These are phyloP conservation scores for Cebus imitator DNA, from an alignment of 2,113 vertebrate genomes.

Conservation along the genomic window DNA sequence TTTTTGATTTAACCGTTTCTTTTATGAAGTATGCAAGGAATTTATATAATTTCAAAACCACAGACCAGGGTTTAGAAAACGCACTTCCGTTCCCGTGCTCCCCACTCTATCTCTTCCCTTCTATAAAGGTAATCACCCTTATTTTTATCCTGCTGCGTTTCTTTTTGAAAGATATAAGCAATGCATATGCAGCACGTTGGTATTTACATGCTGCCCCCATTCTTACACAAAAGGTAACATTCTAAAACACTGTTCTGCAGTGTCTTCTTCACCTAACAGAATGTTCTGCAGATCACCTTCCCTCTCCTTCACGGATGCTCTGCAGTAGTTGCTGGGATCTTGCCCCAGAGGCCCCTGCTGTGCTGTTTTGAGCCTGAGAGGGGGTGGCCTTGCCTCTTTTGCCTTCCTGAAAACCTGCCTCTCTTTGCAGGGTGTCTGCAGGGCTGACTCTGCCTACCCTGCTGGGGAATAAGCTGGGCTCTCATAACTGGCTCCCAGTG, in stretches of 20 bases:
- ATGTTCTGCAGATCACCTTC: background rate
- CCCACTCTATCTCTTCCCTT: background rate
- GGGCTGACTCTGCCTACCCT: background rate
- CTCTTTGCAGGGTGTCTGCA: background rate
- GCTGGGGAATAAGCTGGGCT: background rate
- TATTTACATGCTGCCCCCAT: background rate
- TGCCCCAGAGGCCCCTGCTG: background rate
- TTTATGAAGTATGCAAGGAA: background rate
- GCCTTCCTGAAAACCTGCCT: background rate
- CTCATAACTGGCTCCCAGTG: background rate
- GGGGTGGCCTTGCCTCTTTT: background rate
- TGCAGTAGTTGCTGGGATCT: background rate
- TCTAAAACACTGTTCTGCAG: background rate
- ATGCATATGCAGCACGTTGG: background rate
- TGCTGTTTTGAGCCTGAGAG: background rate
- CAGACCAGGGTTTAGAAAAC: background rate
- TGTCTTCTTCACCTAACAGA: background rate
- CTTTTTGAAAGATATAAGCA: background rate
- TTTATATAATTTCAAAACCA: background rate
- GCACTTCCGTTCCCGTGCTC: background rate
- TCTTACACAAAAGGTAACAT: background rate
- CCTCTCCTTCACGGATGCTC: background rate
- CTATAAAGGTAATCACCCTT: background rate
- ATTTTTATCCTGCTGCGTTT: background rate
- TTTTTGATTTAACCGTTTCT: background rate